Percentiles rank a stretch among this genome's conserved stretches.
Conservation (phyloP, 2,113 vertebrate species). For the Sakesphorus luctuosus region DNA sequence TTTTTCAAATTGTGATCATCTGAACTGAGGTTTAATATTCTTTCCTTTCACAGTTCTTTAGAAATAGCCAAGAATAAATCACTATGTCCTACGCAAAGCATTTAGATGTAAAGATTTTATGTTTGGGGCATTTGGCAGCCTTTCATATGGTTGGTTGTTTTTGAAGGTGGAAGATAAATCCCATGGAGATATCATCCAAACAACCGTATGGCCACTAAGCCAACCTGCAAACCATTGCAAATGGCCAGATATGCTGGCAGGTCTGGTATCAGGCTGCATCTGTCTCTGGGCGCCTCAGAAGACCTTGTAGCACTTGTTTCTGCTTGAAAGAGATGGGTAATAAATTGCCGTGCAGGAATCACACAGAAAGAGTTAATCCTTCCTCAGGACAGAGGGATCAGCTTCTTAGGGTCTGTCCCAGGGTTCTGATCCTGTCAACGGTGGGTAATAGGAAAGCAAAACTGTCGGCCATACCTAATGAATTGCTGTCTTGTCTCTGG, state of each 20-base stretch:
- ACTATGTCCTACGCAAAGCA: not conserved
- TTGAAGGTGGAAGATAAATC: slow-evolving; percentile 67
- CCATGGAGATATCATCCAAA: slow-evolving; percentile 59
- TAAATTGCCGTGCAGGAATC: not conserved
- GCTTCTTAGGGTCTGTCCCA: not conserved
- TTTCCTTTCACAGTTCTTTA: slow-evolving; percentile 51
- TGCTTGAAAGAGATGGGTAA: not conserved
- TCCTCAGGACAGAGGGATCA: not conserved
- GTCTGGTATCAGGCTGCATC: slow-evolving; percentile 32
- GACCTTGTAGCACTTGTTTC: slow-evolving; percentile 29
- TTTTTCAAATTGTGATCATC: slow-evolving; percentile 73
- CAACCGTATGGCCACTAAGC: slow-evolving; percentile 70
- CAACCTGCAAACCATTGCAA: slow-evolving; percentile 46
- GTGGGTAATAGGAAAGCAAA: not conserved
- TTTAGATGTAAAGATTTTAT: slow-evolving; percentile 61
- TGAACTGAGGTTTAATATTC: slow-evolving; percentile 61
- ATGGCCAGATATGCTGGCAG: slow-evolving; percentile 55
- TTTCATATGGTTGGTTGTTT: slow-evolving; percentile 65
- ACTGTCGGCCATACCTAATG: not conserved
- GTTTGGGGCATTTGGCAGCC: slow-evolving; percentile 68
- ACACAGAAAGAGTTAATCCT: not conserved
- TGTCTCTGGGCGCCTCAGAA: slow-evolving; percentile 48
- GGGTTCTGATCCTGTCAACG: not conserved
- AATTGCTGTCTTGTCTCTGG: not conserved
- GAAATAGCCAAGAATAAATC: slow-evolving; percentile 46